Conservation (phyloP, 2,113 vertebrate species). For the Thinocorus orbignyianus region DNA sequence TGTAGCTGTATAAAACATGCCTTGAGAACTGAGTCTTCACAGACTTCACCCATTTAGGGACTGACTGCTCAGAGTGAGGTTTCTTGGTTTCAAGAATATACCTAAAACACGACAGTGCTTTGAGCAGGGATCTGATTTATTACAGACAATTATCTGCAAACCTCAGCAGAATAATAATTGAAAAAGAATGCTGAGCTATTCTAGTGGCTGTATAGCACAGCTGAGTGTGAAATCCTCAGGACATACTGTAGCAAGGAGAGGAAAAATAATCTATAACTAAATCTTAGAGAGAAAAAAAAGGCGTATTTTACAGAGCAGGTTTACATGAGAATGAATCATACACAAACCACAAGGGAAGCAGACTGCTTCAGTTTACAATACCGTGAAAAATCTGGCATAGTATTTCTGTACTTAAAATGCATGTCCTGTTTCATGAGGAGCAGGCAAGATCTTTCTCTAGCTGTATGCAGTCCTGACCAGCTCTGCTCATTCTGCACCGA, state of each 20-base stretch:
- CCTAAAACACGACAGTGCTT: not conserved
- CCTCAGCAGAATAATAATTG: constrained; percentile 39
- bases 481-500: not conserved
- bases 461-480: not conserved
- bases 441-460: not conserved
- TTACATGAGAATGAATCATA: not conserved
- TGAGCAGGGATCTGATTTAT: not conserved
- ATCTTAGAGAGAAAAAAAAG: not conserved
- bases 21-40: not conserved
- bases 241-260: not conserved
- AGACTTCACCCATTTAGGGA: not conserved
- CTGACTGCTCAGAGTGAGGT: not conserved
- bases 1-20: not conserved
- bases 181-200: constrained; percentile 2
- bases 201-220: not conserved
- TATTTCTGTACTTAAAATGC: not conserved
- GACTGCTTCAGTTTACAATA: not conserved
- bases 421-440: not conserved
- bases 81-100: not conserved
- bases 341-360: not conserved
- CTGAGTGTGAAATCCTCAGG: not conserved
- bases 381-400: not conserved
- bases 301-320: not conserved
- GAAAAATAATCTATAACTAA: not conserved
- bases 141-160: constrained; percentile 26